Percentiles rank a stretch among this genome's conserved stretches.
These are phyloP conservation scores for Sebastes itinus DNA, from an alignment of 2,797 vertebrate genomes.

Conservation along the genomic window DNA sequence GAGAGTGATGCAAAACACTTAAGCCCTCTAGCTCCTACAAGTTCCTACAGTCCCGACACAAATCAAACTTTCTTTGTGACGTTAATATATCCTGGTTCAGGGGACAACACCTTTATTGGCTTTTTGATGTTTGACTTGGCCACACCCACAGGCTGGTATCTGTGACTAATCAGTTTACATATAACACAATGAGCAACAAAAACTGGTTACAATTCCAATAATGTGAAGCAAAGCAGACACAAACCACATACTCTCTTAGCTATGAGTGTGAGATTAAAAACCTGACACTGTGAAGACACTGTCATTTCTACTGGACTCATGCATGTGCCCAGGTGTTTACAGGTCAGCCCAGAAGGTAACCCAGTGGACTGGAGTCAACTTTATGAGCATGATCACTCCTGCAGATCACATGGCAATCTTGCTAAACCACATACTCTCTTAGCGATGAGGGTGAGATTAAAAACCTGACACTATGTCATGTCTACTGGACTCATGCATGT, in stretches of 20 bases:
- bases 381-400: not conserved
- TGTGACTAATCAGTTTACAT: not conserved
- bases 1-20: not conserved
- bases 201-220: not conserved
- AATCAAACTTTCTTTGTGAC: not conserved
- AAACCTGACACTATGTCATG: not conserved
- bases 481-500: not conserved
- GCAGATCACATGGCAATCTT: slow-evolving; percentile 7
- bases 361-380: not conserved
- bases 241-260: not conserved
- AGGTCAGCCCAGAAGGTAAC: not conserved
- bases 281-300: not conserved
- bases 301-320: not conserved
- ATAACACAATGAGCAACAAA: not conserved
- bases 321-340: not conserved
- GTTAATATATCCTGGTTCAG: slow-evolving; percentile 11
- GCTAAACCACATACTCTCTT: not conserved
- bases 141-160: slow-evolving; percentile 36
- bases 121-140: slow-evolving; percentile 37
- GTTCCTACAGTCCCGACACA: not conserved
- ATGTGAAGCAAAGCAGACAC: not conserved
- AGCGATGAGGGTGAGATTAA: not conserved
- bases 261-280: not conserved
- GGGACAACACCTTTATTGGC: slow-evolving; percentile 47
- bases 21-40: not conserved